phyloP scores from a whole-genome alignment of 2,113 vertebrate species.

The Dermatemys mawii region DNA sequence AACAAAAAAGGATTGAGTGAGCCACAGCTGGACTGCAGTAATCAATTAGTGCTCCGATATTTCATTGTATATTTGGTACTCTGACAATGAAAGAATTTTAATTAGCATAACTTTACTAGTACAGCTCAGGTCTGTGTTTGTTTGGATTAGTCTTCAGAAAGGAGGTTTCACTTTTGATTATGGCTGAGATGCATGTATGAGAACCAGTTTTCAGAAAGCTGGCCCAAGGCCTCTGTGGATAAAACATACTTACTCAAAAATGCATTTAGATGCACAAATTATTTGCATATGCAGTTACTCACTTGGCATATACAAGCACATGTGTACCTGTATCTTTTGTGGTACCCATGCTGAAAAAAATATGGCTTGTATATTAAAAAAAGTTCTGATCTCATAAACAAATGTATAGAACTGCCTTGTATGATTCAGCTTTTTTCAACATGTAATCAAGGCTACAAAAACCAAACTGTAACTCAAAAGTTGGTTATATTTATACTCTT shows the following conservation, averaged over 20 bases:
- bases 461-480: background rate
- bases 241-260: background rate
- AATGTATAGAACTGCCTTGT: background rate
- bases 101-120: background rate
- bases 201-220: background rate
- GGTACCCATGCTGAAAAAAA: background rate
- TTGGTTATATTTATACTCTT: background rate
- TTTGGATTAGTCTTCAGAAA: background rate
- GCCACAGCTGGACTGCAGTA: background rate
- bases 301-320: background rate
- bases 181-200: background rate
- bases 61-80: background rate
- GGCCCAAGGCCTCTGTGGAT: background rate
- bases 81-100: background rate
- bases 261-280: background rate
- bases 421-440: background rate
- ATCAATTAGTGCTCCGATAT: background rate
- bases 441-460: background rate
- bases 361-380: background rate
- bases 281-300: background rate
- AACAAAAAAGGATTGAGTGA: background rate
- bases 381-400: background rate
- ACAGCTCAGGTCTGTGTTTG: background rate
- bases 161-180: background rate
- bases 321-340: background rate